Conservation (phyloP, 2,797 vertebrate genomes). For the Lepidocolaptes lacrymiger region DNA sequence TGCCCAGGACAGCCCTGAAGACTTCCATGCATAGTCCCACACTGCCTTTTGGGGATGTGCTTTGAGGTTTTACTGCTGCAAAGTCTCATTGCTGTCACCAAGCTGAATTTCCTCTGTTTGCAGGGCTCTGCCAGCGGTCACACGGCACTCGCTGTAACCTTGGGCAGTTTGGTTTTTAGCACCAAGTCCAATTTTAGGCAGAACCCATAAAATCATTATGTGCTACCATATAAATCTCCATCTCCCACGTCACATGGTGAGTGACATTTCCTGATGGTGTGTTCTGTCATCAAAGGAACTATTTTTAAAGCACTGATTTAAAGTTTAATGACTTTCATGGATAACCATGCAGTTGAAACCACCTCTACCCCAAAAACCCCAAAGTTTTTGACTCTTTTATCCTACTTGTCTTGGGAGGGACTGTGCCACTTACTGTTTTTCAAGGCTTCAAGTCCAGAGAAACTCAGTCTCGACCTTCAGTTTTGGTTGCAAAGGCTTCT, state of each 20-base stretch:
- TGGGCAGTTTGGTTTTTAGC: neutral
- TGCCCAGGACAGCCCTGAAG: neutral
- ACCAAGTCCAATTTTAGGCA: slow-evolving; percentile 4
- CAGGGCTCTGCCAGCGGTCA: neutral
- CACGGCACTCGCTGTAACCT: rapidly evolving
- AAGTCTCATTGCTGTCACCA: neutral
- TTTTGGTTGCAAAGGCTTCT: neutral
- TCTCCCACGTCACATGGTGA: neutral
- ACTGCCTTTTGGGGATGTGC: neutral
- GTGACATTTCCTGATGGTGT: neutral
- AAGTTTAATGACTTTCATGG: neutral
- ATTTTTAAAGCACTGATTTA: slow-evolving; percentile 41
- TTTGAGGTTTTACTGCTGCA: neutral
- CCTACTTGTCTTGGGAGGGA: neutral
- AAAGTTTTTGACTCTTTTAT: neutral
- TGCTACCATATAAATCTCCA: neutral
- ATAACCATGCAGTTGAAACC: neutral
- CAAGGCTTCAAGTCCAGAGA: neutral
- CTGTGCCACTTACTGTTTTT: neutral
- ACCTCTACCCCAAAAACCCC: neutral
- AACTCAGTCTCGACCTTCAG: neutral
- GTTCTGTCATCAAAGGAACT: slow-evolving; percentile 42
- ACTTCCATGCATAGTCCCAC: neutral
- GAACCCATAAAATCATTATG: slow-evolving; percentile 41
- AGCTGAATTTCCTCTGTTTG: neutral